These are phyloP conservation scores for Sitobion miscanthi DNA, from an alignment of 1,140 invertebrate species.

Conservation along the genomic window DNA sequence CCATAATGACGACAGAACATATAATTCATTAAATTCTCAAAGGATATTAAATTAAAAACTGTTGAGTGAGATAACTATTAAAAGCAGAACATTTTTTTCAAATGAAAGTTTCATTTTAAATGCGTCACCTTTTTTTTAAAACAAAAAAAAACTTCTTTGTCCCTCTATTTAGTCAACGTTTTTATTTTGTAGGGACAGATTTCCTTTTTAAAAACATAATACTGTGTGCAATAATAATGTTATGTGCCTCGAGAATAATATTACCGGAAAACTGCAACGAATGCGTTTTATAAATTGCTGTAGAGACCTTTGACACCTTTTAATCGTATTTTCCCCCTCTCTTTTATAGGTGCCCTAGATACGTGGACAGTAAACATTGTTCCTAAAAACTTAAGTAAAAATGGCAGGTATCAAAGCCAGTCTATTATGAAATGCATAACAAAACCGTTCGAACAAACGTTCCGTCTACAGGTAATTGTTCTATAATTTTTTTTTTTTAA, in stretches of 20 bases:
- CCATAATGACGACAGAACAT: neutral
- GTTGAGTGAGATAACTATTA: neutral
- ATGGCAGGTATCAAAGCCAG: slow-evolving; percentile 55
- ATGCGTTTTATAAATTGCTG: neutral
- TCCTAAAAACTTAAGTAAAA: slow-evolving; percentile 64
- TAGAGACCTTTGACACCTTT: slow-evolving; percentile 26
- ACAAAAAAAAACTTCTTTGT: neutral
- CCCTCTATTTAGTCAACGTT: neutral
- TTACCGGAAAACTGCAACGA: neutral
- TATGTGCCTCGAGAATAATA: neutral
- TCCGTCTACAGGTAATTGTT: slow-evolving; percentile 70
- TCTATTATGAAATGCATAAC: slow-evolving; percentile 62
- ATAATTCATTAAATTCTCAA: neutral
- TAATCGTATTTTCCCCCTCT: slow-evolving; percentile 53
- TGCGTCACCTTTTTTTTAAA: neutral
- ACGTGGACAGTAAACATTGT: slow-evolving; percentile 69
- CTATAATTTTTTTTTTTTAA: neutral
- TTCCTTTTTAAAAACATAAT: neutral
- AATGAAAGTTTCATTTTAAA: neutral
- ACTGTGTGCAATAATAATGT: neutral
- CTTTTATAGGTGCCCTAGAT: slow-evolving; percentile 64
- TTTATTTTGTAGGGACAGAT: neutral
- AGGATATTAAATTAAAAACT: neutral
- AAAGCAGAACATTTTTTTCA: neutral
- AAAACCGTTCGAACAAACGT: slow-evolving; percentile 78